Base-by-base conservation (phyloP, 2,888 invertebrate species). In the Ferdinandea cuprea region DNA sequence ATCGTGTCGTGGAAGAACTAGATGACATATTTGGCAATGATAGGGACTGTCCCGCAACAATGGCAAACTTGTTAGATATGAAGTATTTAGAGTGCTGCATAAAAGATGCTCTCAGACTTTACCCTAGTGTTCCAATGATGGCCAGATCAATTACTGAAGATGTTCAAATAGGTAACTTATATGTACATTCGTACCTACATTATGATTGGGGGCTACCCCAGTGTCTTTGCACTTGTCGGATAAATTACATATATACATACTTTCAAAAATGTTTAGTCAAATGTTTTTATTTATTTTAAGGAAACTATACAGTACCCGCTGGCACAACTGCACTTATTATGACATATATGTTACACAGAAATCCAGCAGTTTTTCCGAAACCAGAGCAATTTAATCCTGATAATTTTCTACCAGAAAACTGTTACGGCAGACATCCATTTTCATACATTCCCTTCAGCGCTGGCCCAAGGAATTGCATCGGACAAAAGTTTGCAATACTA, bases 321-420 rank as follows among this genome's bases (percentile, higher is more conserved):
- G 93, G 93, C 5, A 92, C 92, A 0, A 90, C 91, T 11, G 92
- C 93, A 2, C 92, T 93, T 61, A 92, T 95, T 9, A 92, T 93
- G 85, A 93, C 95, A 6, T 94, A 92, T 86, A 93, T 94, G 86
- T 85, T 94, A 35, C 96, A 96, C 88, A 92, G 94, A 25, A 92
- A 94, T 87, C 92, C 93, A 0, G 92, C 93, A 25, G 89, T 93
- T 37, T 96, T 93, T 89, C 92, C 94, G 1, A 92, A 95, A 85
- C 95, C 96, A 0, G 91, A 93, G 50, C 92, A 91, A 79, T 95
- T 94, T 88, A 93, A 94, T 87, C 95, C 95, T 0, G 95, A 95
- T 59, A 91, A 95, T 86, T 96, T 96, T 88, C 88, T 94, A 76
- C 93, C 94, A 0, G 94, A 95, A 87, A 93, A 93, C 87, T 91